These are phyloP conservation scores for Ischnura elegans DNA, from an alignment of 2,888 invertebrate genomes.

Conservation along the genomic window DNA sequence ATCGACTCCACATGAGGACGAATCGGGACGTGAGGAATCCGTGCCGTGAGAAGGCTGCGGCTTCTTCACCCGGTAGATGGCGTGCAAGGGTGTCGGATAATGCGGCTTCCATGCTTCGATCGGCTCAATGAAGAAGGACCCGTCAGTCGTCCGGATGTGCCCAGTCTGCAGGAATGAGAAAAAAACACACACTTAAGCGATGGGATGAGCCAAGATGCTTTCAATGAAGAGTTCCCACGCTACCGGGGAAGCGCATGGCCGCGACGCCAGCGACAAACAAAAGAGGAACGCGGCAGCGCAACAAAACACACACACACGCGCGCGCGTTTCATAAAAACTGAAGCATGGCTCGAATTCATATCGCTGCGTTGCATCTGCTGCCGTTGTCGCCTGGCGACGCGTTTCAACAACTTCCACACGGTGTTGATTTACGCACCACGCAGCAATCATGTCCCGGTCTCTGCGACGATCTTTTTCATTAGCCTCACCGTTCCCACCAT, in stretches of 20 bases:
- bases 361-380: constrained; percentile 30
- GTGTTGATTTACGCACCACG: constrained; percentile 33
- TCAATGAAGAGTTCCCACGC: not conserved
- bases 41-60: not conserved
- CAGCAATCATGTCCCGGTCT: not conserved
- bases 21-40: not conserved
- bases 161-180: constrained; percentile 41
- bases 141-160: constrained; percentile 56
- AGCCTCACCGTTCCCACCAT: not conserved
- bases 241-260: not conserved
- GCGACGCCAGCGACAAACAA: not conserved
- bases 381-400: not conserved
- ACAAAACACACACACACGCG: not conserved
- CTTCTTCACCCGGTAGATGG: constrained; percentile 54
- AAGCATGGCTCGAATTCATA: constrained; percentile 24
- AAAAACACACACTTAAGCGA: not conserved
- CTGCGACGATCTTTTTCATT: not conserved
- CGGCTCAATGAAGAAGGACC: constrained; percentile 58
- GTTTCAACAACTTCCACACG: not conserved
- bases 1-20: constrained; percentile 38
- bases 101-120: constrained; percentile 51
- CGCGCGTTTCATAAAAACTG: not conserved
- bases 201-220: not conserved
- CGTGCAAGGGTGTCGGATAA: constrained; percentile 42
- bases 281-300: not conserved